phyloP scores from a whole-genome alignment of 2,888 invertebrate species.

The Baronia brevicornis region DNA sequence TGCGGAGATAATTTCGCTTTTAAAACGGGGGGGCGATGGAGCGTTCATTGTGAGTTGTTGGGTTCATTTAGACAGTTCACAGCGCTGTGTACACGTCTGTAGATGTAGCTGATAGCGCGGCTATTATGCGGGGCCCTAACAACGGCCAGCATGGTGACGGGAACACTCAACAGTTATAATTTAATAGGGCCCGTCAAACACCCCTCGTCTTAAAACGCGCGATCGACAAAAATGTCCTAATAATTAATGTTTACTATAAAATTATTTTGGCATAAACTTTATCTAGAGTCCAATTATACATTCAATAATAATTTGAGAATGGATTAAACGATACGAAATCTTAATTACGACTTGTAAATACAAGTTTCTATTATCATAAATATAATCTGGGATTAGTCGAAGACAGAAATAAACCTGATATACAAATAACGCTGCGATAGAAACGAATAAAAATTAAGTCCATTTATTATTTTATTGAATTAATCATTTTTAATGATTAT shows the following conservation, averaged over 20 bases:
- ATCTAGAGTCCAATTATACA: slow-evolving; percentile 14
- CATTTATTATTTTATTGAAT: too few relatives aligned
- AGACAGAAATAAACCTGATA: too few relatives aligned
- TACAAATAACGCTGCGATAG: too few relatives aligned
- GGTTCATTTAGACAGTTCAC: slow-evolving; percentile 66
- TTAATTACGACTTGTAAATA: slow-evolving; percentile 21
- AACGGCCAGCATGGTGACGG: slow-evolving; percentile 43
- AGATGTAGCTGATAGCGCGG: slow-evolving; percentile 55
- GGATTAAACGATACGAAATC: slow-evolving; percentile 12
- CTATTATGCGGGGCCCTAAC: slow-evolving; percentile 52
- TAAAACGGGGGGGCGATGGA: slow-evolving; percentile 46
- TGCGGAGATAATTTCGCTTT: slow-evolving; percentile 72
- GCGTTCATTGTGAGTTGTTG: slow-evolving; percentile 59
- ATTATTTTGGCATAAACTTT: slow-evolving; percentile 2
- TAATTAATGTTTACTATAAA: slow-evolving; percentile 16
- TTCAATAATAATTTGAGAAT: slow-evolving; percentile 14
- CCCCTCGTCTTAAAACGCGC: slow-evolving; percentile 18
- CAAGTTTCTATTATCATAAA: slow-evolving; percentile 15
- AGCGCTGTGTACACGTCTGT: slow-evolving; percentile 44
- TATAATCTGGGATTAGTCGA: too few relatives aligned
- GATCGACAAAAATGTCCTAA: slow-evolving; percentile 10
- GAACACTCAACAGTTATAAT: slow-evolving; percentile 50
- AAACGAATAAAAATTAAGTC: too few relatives aligned
- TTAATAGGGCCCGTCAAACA: slow-evolving; percentile 41
- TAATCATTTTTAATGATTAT: too few relatives aligned